These are phyloP conservation scores for fruit fly (Drosophila melanogaster) DNA, from an alignment of 1,140 invertebrate species.

Conservation along the genomic window DNA sequence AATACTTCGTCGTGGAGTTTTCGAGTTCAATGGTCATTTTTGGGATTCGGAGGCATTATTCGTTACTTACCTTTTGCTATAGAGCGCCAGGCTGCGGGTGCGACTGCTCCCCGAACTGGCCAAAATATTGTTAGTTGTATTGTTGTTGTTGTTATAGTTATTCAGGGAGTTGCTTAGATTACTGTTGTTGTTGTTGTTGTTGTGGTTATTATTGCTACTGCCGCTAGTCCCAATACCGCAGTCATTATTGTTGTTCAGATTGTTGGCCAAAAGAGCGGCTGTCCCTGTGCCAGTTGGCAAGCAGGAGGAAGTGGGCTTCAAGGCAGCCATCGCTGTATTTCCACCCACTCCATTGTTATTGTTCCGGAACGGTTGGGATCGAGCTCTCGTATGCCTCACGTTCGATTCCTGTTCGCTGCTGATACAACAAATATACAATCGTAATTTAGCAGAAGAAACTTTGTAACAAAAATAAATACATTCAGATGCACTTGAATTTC, in stretches of 20 bases:
- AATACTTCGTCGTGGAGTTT: constrained; percentile 18
- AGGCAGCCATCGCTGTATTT: constrained; percentile 7
- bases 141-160: constrained; percentile 75
- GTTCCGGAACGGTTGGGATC: constrained; percentile 82
- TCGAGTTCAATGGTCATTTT: neutral
- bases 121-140: constrained; percentile 65
- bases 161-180: constrained; percentile 67
- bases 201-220: constrained; percentile 9
- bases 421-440: neutral
- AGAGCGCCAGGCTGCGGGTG: constrained; percentile 79
- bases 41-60: constrained; percentile 4
- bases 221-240: constrained; percentile 10
- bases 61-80: constrained; percentile 82
- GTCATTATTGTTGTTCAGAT: constrained; percentile 41
- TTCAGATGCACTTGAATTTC: too few relatives aligned
- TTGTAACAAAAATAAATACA: neutral
- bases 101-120: constrained; percentile 64
- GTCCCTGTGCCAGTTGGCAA: constrained; percentile 27
- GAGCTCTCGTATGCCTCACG: constrained; percentile 71
- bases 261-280: constrained; percentile 30
- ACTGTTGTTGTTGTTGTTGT: constrained; percentile 50
- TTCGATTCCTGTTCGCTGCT: constrained; percentile 64
- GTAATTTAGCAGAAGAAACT: neutral
- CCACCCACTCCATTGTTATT: constrained; percentile 51
- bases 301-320: constrained; percentile 14